Evolutionary conservation across 2,113 vertebrate species (phyloP).

Genomic region (Gasterosteus aculeatus): DNA sequence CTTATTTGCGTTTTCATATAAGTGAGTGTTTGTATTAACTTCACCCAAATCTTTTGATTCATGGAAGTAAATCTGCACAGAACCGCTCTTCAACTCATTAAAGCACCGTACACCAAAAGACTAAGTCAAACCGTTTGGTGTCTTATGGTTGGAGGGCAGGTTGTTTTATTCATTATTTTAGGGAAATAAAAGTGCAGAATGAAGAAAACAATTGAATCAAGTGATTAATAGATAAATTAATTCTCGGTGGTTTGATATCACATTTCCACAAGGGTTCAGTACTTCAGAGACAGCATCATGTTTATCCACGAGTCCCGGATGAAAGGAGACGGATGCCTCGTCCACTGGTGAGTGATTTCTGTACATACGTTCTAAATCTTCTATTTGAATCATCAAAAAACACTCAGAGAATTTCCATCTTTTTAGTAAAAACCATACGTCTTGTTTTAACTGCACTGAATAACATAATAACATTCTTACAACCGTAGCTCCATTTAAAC

Average conservation of each 20-base stretch:
- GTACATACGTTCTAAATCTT: neutral
- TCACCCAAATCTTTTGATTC: neutral
- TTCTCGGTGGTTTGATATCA: neutral
- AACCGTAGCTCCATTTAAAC: neutral
- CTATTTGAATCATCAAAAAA: neutral
- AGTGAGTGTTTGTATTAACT: neutral
- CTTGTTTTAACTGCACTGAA: neutral
- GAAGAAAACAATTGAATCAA: neutral
- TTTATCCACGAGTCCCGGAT: slow-evolving; percentile 92
- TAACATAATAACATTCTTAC: neutral
- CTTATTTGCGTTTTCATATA: neutral
- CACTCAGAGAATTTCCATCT: neutral
- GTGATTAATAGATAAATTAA: neutral
- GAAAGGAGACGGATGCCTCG: slow-evolving; percentile 88
- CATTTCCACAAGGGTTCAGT: slow-evolving; percentile 80
- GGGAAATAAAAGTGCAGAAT: neutral
- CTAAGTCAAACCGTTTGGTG: neutral
- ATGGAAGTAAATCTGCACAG: neutral
- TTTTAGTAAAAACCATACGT: neutral
- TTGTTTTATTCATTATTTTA: neutral
- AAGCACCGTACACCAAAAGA: neutral
- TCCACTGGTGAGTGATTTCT: slow-evolving; percentile 86
- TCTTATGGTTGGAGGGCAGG: neutral
- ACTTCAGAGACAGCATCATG: slow-evolving; percentile 91
- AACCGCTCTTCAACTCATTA: neutral